Percentiles rank a stretch among this genome's conserved stretches.
phyloP scores from a whole-genome alignment of 2,888 invertebrate species.

The Papilio elwesi region DNA sequence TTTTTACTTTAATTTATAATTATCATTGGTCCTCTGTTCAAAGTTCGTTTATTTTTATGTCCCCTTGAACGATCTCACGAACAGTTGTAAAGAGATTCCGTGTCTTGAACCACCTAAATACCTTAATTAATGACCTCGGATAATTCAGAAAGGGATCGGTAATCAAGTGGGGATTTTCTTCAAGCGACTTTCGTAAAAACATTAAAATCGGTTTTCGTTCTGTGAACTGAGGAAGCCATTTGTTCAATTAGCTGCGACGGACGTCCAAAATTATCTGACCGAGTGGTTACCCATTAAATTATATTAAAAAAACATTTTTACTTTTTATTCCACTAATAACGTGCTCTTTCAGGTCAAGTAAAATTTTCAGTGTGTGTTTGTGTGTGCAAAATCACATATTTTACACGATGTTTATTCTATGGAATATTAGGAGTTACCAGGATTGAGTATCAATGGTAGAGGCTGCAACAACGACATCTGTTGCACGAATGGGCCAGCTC shows the following conservation, averaged over 20 bases:
- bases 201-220: constrained; percentile 1
- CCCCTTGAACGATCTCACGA: not conserved
- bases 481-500: too few species aligned
- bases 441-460: too few species aligned
- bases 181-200: not conserved
- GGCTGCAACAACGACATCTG: too few species aligned
- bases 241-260: constrained; percentile 8
- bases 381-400: too few species aligned
- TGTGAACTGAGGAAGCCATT: constrained; percentile 12
- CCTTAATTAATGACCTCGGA: constrained; percentile 5
- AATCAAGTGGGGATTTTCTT: constrained; percentile 20
- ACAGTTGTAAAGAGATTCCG: not conserved
- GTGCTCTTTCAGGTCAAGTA: too few species aligned
- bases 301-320: not conserved
- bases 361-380: too few species aligned
- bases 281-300: not conserved
- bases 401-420: too few species aligned
- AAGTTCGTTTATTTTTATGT: not conserved
- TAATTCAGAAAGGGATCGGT: not conserved
- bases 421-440: too few species aligned
- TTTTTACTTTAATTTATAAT: too few species aligned
- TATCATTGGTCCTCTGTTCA: too few species aligned
- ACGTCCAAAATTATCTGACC: constrained; percentile 2
- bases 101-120: not conserved
- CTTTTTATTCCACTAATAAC: not conserved